These are phyloP conservation scores for Scaptomyza graminum DNA, from an alignment of 1,140 invertebrate genomes.

Conservation along the genomic window DNA sequence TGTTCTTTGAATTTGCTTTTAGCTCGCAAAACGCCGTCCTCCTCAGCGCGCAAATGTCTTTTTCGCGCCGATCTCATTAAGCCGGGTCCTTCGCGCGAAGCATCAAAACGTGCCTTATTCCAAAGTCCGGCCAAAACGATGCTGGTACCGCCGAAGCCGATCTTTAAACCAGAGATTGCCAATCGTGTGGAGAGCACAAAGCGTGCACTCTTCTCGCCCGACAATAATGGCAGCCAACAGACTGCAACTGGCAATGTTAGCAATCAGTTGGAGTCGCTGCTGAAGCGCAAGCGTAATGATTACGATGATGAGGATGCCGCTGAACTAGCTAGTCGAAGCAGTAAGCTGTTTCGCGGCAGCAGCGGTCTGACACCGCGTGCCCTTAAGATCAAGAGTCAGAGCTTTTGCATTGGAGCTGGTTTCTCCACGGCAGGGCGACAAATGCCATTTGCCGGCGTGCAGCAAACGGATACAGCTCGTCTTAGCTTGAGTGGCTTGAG, in stretches of 20 bases:
- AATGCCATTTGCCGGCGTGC: slow-evolving; percentile 1
- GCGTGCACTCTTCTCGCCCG: slow-evolving; percentile 84
- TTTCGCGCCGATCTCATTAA: slow-evolving; percentile 73
- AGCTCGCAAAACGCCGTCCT: slow-evolving; percentile 84
- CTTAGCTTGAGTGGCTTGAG: slow-evolving; percentile 45
- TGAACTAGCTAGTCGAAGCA: slow-evolving; percentile 71
- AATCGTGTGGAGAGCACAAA: slow-evolving; percentile 84
- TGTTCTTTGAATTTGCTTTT: not conserved
- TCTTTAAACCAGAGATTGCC: slow-evolving; percentile 78
- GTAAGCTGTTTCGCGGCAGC: slow-evolving; percentile 65
- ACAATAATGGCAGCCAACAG: slow-evolving; percentile 55
- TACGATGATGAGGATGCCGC: slow-evolving; percentile 67
- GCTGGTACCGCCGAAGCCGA: slow-evolving; percentile 58
- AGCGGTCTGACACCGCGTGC: slow-evolving; percentile 72
- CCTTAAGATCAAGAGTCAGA: slow-evolving; percentile 81
- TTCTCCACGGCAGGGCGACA: slow-evolving; percentile 60
- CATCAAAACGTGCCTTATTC: slow-evolving; percentile 86
- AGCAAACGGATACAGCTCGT: slow-evolving; percentile 20
- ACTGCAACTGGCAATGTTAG: slow-evolving; percentile 34
- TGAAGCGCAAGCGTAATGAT: slow-evolving; percentile 71
- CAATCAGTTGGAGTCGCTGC: slow-evolving; percentile 63
- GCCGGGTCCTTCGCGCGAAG: slow-evolving; percentile 71
- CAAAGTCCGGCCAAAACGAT: slow-evolving; percentile 85
- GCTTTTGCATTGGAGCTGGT: slow-evolving; percentile 83
- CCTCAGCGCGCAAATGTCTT: slow-evolving; percentile 84